These are phyloP conservation scores for Saccopteryx leptura DNA, from an alignment of 2,113 vertebrate genomes.

Conservation along the genomic window DNA sequence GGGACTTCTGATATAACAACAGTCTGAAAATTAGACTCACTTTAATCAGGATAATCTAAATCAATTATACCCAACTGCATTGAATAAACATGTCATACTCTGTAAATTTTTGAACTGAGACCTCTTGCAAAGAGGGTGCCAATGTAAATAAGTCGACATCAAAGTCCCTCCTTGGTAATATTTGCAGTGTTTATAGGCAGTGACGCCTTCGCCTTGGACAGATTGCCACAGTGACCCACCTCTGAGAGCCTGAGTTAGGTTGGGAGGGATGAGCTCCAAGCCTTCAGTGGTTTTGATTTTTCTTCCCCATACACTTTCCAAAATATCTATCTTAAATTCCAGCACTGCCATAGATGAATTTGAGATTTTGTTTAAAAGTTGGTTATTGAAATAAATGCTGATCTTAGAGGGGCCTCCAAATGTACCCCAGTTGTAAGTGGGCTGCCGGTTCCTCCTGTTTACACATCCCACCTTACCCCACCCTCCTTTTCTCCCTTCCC, in stretches of 20 bases:
- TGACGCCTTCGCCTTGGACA: too few relatives aligned
- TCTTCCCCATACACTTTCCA: neutral
- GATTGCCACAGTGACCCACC: neutral
- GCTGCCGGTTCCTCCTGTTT: neutral
- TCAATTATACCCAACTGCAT: slow-evolving; percentile 42
- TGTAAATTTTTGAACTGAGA: slow-evolving; percentile 26
- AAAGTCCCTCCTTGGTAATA: neutral
- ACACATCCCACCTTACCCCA: neutral
- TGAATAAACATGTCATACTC: slow-evolving; percentile 20
- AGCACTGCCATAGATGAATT: neutral
- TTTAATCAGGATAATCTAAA: slow-evolving; percentile 62
- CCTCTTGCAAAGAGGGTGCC: neutral
- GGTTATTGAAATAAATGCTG: neutral
- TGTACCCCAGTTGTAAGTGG: neutral
- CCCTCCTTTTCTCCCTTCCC: neutral
- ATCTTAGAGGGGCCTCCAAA: neutral
- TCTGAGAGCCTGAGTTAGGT: neutral
- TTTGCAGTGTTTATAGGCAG: neutral
- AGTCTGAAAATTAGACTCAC: slow-evolving; percentile 61
- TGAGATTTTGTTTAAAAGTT: slow-evolving; percentile 12
- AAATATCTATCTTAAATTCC: slow-evolving; percentile 20
- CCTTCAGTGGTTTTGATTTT: neutral
- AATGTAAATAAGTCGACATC: neutral
- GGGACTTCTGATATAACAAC: slow-evolving; percentile 28
- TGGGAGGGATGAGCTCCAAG: neutral